These are phyloP conservation scores for Lithophane socia DNA, from an alignment of 2,888 invertebrate genomes.

Conservation along the genomic window DNA sequence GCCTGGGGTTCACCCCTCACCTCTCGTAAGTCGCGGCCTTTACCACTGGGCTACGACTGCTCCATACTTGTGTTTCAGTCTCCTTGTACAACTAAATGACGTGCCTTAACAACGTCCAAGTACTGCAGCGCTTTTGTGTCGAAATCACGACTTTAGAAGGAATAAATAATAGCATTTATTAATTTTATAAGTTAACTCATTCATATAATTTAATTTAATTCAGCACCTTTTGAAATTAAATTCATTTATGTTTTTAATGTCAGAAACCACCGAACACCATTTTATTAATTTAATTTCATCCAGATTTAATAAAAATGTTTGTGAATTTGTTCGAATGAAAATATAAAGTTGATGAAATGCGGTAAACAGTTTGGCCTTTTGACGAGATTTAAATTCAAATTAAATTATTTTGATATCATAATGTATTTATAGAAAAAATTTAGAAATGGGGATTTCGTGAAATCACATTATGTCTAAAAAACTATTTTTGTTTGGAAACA, in stretches of 20 bases:
- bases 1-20: too few species aligned
- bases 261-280: constrained; percentile 12
- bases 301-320: background rate
- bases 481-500: too few species aligned
- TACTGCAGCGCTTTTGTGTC: too few species aligned
- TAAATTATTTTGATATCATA: background rate
- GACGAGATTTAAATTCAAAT: too few species aligned
- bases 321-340: background rate
- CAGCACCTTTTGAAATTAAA: background rate
- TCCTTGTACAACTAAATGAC: background rate
- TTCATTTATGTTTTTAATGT: background rate
- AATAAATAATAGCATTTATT: background rate
- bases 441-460: too few species aligned
- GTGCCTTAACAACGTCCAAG: background rate
- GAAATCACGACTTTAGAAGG: background rate
- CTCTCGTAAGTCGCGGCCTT: too few species aligned
- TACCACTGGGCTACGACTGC: too few species aligned
- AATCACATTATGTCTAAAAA: too few species aligned
- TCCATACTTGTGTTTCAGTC: background rate
- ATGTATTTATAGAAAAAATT: background rate
- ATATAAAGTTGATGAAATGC: background rate
- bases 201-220: background rate
- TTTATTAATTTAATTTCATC: background rate
- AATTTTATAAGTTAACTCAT: background rate
- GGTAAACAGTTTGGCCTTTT: background rate